Conservation (phyloP, 2,888 invertebrate genomes). For the Disparrhopalites patrizii region DNA sequence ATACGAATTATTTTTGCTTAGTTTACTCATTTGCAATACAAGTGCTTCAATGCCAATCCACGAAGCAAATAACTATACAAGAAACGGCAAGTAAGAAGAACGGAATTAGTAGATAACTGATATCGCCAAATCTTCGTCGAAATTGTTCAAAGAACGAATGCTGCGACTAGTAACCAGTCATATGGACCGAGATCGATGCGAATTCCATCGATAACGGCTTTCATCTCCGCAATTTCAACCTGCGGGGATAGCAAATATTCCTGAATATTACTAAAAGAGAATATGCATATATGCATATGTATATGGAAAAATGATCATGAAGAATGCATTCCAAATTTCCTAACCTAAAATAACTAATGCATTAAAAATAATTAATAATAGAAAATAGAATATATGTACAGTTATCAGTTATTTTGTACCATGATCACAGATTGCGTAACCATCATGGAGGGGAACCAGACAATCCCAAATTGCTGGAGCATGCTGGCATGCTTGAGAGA, state of each 20-base stretch:
- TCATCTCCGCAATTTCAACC: conserved; percentile 28
- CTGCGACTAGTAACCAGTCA: conserved; percentile 23
- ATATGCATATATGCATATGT: no score
- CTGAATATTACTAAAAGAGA: no score
- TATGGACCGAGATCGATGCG: conserved; percentile 9
- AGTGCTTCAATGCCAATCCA: no score
- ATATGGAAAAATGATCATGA: neutral
- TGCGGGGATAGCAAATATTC: no score
- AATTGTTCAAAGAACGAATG: conserved; percentile 18
- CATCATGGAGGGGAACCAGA: conserved; percentile 29
- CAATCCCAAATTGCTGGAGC: conserved; percentile 7
- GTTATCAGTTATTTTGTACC: neutral
- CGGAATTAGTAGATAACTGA: no score
- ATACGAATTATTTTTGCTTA: no score
- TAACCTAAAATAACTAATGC: no score
- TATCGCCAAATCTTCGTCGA: no score
- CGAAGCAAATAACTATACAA: no score
- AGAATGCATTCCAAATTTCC: no score
- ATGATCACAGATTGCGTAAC: conserved; percentile 7
- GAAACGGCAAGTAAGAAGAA: no score
- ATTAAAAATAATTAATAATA: neutral
- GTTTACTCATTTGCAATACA: no score
- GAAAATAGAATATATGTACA: neutral
- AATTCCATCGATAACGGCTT: conserved; percentile 20
- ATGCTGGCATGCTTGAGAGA: neutral